These are phyloP conservation scores for Leptinotarsa lineolata DNA, from an alignment of 1,140 invertebrate species.

Conservation along the genomic window DNA sequence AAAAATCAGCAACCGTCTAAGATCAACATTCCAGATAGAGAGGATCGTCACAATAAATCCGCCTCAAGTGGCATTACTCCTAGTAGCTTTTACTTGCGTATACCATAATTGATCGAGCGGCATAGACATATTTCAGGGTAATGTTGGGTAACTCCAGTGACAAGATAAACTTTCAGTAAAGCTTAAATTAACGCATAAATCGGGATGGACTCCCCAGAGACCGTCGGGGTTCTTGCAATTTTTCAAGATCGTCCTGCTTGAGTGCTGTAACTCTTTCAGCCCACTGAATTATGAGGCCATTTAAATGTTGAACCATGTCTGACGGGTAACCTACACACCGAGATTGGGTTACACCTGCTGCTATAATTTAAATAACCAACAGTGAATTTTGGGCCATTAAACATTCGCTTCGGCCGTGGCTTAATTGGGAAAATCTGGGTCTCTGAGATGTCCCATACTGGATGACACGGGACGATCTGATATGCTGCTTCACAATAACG, in stretches of 20 bases:
- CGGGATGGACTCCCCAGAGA: not conserved
- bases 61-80: no score
- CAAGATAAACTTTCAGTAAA: slow-evolving; percentile 4
- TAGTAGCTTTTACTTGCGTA: not conserved
- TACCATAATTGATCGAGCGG: not conserved
- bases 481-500: no score
- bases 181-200: slow-evolving; percentile 8
- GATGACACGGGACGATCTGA: no score
- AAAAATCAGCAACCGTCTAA: no score
- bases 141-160: not conserved
- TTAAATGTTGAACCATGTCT: slow-evolving; percentile 8
- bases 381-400: not conserved
- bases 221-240: not conserved
- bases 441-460: not conserved
- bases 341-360: slow-evolving; percentile 5
- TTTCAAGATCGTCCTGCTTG: slow-evolving; percentile 5
- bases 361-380: slow-evolving; percentile 3
- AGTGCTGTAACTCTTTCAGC: slow-evolving; percentile 2
- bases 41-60: no score
- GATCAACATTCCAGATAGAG: no score
- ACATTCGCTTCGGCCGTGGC: not conserved
- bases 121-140: not conserved
- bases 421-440: not conserved
- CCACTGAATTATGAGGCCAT: slow-evolving; percentile 5
- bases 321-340: not conserved